A percentile compares a stretch with the other conserved stretches of the same genome.
phyloP scores from a whole-genome alignment of 1,140 invertebrate species.

The Micrasema longulum region DNA sequence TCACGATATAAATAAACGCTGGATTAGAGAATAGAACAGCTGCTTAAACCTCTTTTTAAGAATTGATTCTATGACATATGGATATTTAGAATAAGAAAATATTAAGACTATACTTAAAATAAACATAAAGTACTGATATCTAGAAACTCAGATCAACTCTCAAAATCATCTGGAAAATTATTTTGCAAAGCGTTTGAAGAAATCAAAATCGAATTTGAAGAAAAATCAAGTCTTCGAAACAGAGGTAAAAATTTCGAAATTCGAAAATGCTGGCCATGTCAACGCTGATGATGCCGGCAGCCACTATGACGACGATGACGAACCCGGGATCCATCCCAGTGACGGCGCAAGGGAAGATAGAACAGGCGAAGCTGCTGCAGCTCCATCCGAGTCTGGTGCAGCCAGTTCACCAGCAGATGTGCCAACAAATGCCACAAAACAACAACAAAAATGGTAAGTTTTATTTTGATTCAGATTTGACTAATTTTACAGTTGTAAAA shows the following conservation, averaged over 20 bases:
- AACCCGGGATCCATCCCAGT: slow-evolving; percentile 72
- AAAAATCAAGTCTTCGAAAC: neutral
- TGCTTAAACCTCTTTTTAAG: neutral
- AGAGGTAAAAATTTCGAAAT: neutral
- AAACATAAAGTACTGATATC: neutral
- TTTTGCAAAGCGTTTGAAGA: neutral
- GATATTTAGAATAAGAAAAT: neutral
- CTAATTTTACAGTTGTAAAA: no score
- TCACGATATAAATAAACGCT: slow-evolving; percentile 39
- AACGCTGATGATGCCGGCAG: slow-evolving; percentile 74
- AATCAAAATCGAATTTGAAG: slow-evolving; percentile 6
- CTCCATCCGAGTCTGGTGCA: slow-evolving; percentile 63
- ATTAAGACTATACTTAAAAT: neutral
- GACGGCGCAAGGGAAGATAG: slow-evolving; percentile 69
- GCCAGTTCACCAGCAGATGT: slow-evolving; percentile 59
- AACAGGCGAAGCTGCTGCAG: slow-evolving; percentile 65
- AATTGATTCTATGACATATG: neutral
- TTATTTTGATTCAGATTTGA: no score
- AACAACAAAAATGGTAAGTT: slow-evolving; percentile 58
- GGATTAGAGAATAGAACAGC: neutral
- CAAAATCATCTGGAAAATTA: neutral
- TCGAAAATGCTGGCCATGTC: slow-evolving; percentile 72
- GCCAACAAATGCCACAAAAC: slow-evolving; percentile 59
- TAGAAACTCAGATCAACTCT: neutral
- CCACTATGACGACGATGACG: slow-evolving; percentile 71